Evolutionary conservation across 2,113 vertebrate species (phyloP).

Genomic region (Mobula birostris): DNA sequence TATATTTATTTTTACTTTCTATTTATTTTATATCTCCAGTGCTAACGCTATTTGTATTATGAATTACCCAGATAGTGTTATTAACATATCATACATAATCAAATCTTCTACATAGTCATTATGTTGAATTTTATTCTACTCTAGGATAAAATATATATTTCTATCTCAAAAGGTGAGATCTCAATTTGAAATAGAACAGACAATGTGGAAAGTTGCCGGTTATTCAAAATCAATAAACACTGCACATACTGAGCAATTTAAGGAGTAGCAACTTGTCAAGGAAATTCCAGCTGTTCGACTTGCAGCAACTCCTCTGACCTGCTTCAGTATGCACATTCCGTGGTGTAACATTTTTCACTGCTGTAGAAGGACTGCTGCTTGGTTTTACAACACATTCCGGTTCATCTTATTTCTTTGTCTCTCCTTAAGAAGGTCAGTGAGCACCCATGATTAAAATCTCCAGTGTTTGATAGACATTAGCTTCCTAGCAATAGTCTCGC

Average conservation of each 20-base stretch:
- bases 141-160: not conserved
- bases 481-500: not conserved
- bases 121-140: not conserved
- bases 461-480: not conserved
- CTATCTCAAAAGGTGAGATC: not conserved
- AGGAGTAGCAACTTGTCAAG: not conserved
- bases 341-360: not conserved
- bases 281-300: not conserved
- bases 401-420: not conserved
- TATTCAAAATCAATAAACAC: not conserved
- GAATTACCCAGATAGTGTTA: not conserved
- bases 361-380: not conserved
- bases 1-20: not conserved
- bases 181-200: constrained; percentile 15
- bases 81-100: not conserved
- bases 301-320: not conserved
- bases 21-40: not conserved
- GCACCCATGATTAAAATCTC: not conserved
- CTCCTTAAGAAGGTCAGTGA: not conserved
- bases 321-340: not conserved
- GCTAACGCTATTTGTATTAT: not conserved
- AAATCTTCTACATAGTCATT: not conserved
- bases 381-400: constrained; percentile 1
- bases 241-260: not conserved
- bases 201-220: not conserved